A percentile compares a stretch with the other conserved stretches of the same genome.
These are phyloP conservation scores for Caerostris extrusa DNA, from an alignment of 1,140 invertebrate species.

Conservation along the genomic window DNA sequence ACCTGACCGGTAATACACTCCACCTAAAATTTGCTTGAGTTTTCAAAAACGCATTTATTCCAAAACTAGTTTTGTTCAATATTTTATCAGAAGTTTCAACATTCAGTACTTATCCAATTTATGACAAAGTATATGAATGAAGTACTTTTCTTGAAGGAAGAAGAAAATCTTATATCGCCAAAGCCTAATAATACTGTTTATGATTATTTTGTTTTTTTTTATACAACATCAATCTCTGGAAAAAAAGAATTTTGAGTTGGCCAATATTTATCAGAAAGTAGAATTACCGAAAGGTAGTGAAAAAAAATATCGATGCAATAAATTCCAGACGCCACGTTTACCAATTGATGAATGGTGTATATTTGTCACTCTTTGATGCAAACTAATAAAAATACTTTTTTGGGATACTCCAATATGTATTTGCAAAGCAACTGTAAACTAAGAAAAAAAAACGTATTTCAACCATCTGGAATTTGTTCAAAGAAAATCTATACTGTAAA, in stretches of 20 bases:
- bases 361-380: conserved; percentile 53
- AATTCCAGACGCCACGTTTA: conserved; percentile 21
- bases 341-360: conserved; percentile 47
- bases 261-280: conserved; percentile 34
- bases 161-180: neutral
- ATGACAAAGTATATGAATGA: neutral
- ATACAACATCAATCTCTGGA: conserved; percentile 48
- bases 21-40: neutral
- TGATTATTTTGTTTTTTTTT: conserved; percentile 11
- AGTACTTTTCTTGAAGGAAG: neutral
- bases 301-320: conserved; percentile 45
- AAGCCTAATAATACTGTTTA: conserved; percentile 1
- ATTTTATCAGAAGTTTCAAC: conserved; percentile 46
- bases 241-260: conserved; percentile 50
- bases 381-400: conserved; percentile 15
- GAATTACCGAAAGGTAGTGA: conserved; percentile 14
- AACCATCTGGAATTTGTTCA: no score
- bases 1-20: conserved; percentile 19
- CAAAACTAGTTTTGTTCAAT: conserved; percentile 53
- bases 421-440: no score
- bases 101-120: conserved; percentile 39
- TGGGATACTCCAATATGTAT: no score
- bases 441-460: no score
- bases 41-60: conserved; percentile 52
- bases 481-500: no score